These are phyloP conservation scores for Catotricha subobsoleta DNA, from an alignment of 2,888 invertebrate species.

Conservation along the genomic window DNA sequence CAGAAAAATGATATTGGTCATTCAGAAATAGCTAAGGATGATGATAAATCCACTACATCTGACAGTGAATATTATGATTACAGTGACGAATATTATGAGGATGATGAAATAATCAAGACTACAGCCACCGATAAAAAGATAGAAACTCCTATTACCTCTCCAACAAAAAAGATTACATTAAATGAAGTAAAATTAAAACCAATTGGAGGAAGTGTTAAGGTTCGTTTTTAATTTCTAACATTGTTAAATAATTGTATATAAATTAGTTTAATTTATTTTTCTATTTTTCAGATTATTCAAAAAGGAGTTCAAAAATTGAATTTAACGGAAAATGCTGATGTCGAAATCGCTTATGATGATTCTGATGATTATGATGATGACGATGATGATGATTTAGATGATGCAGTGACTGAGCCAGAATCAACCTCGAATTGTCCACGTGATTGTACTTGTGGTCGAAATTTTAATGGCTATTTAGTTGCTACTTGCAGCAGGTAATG, in stretches of 20 bases:
- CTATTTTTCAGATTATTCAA: background rate
- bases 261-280: no score
- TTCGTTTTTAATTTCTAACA: background rate
- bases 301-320: no score
- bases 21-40: conserved; percentile 12
- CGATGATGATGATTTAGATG: conserved; percentile 29
- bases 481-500: conserved; percentile 47
- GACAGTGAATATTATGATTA: conserved; percentile 20
- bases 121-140: background rate
- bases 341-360: no score
- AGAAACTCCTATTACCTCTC: background rate
- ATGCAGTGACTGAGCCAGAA: conserved; percentile 30
- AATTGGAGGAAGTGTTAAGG: background rate
- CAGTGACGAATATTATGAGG: conserved; percentile 18
- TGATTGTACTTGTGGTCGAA: conserved; percentile 42
- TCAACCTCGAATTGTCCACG: conserved; percentile 41
- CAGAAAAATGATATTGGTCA: no score
- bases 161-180: background rate
- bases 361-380: conserved; percentile 6
- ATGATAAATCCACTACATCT: conserved; percentile 8
- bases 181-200: background rate
- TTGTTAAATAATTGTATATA: no score
- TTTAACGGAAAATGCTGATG: no score
- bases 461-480: conserved; percentile 38
- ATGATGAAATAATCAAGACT: conserved; percentile 12